phyloP scores from a whole-genome alignment of 2,113 vertebrate genomes.

The Talpa occidentalis region DNA sequence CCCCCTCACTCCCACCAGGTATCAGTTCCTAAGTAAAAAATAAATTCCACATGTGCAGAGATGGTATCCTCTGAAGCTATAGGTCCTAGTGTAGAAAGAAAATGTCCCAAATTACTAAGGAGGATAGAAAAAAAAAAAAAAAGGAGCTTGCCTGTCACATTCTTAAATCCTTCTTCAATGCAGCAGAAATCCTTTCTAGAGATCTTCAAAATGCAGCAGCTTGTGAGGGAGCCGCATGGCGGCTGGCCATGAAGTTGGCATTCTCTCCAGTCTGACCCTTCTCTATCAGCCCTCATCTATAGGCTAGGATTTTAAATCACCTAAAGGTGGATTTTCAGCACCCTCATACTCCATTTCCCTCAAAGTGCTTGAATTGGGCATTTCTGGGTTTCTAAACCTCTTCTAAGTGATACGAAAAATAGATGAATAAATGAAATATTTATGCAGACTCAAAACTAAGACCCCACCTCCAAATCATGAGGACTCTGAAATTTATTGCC shows the following conservation, averaged over 20 bases:
- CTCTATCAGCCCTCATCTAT: background rate
- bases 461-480: conserved; percentile 31
- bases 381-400: background rate
- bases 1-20: background rate
- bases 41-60: background rate
- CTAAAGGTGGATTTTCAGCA: background rate
- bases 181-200: background rate
- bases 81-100: background rate
- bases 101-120: background rate
- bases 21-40: conserved; percentile 23
- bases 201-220: background rate
- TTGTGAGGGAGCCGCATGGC: background rate
- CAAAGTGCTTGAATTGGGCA: background rate
- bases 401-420: conserved; percentile 17
- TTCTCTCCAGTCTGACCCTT: background rate
- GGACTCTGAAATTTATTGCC: conserved; percentile 61
- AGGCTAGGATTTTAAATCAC: background rate
- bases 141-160: background rate
- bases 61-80: conserved; percentile 6
- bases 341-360: background rate
- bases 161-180: background rate
- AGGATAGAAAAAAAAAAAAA: background rate
- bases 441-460: background rate
- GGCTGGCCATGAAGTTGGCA: background rate
- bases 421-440: background rate